These are phyloP conservation scores for Anoplius nigerrimus DNA, from an alignment of 2,888 invertebrate genomes.

Conservation along the genomic window DNA sequence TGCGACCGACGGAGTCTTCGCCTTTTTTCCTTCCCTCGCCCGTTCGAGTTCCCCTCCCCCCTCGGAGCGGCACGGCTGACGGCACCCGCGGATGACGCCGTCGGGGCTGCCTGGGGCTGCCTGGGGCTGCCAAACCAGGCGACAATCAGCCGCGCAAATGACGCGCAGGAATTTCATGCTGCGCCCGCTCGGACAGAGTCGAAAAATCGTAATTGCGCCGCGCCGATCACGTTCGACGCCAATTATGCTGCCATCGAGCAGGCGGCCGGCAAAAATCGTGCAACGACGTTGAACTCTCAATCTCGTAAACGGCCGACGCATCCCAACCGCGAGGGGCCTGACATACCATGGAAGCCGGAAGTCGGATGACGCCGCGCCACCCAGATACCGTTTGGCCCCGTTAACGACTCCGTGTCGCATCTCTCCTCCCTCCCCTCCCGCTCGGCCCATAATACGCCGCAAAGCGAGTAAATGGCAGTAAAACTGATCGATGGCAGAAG, in stretches of 20 bases:
- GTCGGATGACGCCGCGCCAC: conserved; percentile 32
- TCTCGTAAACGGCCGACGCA: too few species aligned
- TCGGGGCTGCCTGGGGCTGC: too few species aligned
- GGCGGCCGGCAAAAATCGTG: conserved; percentile 2
- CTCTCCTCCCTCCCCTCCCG: conserved; percentile 29
- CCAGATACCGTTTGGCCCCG: conserved; percentile 47
- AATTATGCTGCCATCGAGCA: too few species aligned
- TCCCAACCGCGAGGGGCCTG: conserved; percentile 2
- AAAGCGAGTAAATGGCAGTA: not conserved
- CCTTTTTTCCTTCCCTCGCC: not conserved
- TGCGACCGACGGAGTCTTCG: not conserved
- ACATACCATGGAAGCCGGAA: conserved; percentile 35
- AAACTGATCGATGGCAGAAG: not conserved
- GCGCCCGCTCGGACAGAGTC: not conserved
- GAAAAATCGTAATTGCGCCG: not conserved
- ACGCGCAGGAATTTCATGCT: too few species aligned
- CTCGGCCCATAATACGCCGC: conserved; percentile 20
- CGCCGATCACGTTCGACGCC: not conserved
- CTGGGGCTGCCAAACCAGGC: not conserved
- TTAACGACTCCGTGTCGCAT: conserved; percentile 38
- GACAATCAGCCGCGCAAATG: too few species aligned
- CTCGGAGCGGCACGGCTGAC: too few species aligned
- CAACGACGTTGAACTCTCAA: too few species aligned
- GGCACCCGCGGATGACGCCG: too few species aligned
- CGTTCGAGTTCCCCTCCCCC: too few species aligned